Evolutionary conservation across 2,797 vertebrate genomes (phyloP).

Genomic region (Dicrostonyx torquatus): DNA sequence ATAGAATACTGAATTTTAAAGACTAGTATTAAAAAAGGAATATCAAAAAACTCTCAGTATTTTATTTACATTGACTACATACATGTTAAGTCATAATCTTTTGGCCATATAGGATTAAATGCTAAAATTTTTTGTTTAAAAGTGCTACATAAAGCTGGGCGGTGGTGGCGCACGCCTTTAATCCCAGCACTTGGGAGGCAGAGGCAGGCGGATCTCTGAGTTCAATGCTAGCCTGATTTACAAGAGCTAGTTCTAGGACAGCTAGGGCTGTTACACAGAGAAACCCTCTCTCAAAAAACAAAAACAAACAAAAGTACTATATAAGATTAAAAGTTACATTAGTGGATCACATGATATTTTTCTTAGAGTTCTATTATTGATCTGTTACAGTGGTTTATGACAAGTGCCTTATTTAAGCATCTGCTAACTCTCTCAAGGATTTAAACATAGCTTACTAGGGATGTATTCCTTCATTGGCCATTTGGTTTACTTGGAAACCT

Average conservation of each 20-base stretch:
- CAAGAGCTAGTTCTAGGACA: too few relatives aligned
- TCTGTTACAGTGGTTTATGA: background rate
- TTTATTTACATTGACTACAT: slow-evolving; percentile 24
- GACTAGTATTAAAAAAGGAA: background rate
- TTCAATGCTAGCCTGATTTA: too few relatives aligned
- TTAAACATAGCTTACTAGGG: background rate
- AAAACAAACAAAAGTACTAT: too few relatives aligned
- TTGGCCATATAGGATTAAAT: slow-evolving; percentile 9
- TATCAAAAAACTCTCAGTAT: background rate
- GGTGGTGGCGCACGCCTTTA: too few relatives aligned
- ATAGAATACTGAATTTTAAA: slow-evolving; percentile 50
- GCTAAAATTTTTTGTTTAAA: slow-evolving; percentile 5
- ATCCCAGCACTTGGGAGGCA: too few relatives aligned
- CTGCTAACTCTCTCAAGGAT: background rate
- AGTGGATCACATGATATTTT: background rate
- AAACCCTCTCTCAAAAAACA: too few relatives aligned
- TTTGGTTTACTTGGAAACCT: background rate
- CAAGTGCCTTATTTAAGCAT: slow-evolving; percentile 13
- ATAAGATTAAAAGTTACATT: slow-evolving; percentile 32
- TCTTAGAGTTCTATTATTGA: background rate
- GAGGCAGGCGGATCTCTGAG: too few relatives aligned
- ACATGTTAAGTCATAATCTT: slow-evolving; percentile 39
- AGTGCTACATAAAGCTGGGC: background rate
- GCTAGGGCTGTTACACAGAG: too few relatives aligned
- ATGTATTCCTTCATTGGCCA: background rate